Evolutionary conservation across 2,113 vertebrate species (phyloP), one percentile per base, ranked within the genome.

Genomic region (Orientallactaga bullata): DNA sequence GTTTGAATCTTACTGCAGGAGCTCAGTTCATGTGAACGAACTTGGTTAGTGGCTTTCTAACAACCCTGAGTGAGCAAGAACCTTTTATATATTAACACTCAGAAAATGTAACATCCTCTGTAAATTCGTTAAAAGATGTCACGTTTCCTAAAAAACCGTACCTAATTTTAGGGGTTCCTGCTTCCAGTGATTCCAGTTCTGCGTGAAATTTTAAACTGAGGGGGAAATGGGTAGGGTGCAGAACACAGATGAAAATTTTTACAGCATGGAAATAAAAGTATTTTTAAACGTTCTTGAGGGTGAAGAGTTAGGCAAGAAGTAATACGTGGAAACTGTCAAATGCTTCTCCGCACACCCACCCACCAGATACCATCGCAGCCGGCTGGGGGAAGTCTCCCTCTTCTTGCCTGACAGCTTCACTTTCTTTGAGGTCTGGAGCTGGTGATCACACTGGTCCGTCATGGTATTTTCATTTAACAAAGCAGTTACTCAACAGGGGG

Each of bases 401-500:
- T 92, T 88, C 93, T 90, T 77, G 97, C 96, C 96, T 90, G 95
- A 96, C 96, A 95, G 93, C 95, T 95, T 96, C 95, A 96, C 96
- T 96, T 94, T 96, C 97, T 97, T 97, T 97, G 97, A 97, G 97
- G 95, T 97, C 96, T 97, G 93, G 94, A 95, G 96, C 97, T 96
- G 93, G 91, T 96, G 95, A 97, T 97, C 97, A 86, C 96, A 95
- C 95, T 93, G 96, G 95, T 83, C 96, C 97, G 96, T 97, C 97
- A 97, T 95, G 97, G 97, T 96, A 97, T 96, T 97, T 97, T 97
- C 97, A 96, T 96, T 96, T 93, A 96, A 97, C 97, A 97, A 97
- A 97, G 97, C 96, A 96, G 95, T 97, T 97, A 97, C 96, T 97
- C 97, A 97, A 96, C 92, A 74, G 88, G 96, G 96, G 96, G 94